A percentile compares a stretch with the other conserved stretches of the same genome.
Conservation (phyloP, 2,888 invertebrate species). For the Scaptomyza flava region DNA sequence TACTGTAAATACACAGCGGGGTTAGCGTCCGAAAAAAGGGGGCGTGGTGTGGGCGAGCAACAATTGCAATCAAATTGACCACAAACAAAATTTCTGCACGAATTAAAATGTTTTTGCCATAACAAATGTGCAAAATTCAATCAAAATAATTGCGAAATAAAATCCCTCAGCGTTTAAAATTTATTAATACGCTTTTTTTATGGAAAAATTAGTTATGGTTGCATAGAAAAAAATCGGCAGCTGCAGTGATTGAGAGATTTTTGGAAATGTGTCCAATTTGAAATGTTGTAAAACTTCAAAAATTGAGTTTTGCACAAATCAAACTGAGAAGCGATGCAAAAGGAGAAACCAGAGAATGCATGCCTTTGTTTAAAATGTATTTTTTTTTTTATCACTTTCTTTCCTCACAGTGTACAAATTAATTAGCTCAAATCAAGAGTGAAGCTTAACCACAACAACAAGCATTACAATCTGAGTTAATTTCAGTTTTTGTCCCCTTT, state of each 20-base stretch:
- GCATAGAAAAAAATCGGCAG: slow-evolving; percentile 1
- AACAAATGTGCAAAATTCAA: slow-evolving; percentile 20
- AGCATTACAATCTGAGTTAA: slow-evolving; percentile 58
- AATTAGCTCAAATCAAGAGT: not conserved
- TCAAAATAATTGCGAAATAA: slow-evolving; percentile 23
- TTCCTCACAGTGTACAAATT: not conserved
- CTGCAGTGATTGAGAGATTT: slow-evolving; percentile 23
- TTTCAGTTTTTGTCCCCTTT: slow-evolving; percentile 37
- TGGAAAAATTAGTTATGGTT: slow-evolving; percentile 36
- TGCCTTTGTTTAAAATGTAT: too few relatives aligned
- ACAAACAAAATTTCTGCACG: slow-evolving; percentile 37
- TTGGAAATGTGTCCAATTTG: slow-evolving; percentile 21
- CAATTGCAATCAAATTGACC: slow-evolving; percentile 72
- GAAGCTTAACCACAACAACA: slow-evolving; percentile 33
- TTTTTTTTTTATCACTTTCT: not conserved
- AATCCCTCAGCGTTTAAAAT: slow-evolving; percentile 9
- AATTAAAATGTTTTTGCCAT: slow-evolving; percentile 12
- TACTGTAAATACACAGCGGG: slow-evolving; percentile 31
- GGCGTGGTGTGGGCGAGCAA: slow-evolving; percentile 31
- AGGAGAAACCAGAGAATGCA: not conserved
- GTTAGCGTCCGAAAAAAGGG: not conserved
- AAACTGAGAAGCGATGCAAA: slow-evolving; percentile 46
- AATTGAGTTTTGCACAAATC: slow-evolving; percentile 37
- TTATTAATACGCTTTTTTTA: slow-evolving; percentile 27
- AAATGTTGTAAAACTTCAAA: slow-evolving; percentile 31